Percentiles rank a stretch among this genome's conserved stretches.
phyloP scores from a whole-genome alignment of 2,888 invertebrate genomes.

The Drosophila incognita region DNA sequence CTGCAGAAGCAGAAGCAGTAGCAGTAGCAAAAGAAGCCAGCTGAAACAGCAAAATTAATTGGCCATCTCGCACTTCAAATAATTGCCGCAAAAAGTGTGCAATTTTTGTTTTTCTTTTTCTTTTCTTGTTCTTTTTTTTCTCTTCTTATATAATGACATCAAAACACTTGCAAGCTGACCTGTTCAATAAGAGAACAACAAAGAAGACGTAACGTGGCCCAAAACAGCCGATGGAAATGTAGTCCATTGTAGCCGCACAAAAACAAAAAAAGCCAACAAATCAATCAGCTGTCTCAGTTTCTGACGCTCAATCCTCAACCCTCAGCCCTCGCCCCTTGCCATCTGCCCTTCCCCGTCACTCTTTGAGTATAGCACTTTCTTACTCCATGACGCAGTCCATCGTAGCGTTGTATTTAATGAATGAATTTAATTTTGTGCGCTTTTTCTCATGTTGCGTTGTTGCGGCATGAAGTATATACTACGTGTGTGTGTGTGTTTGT shows the following conservation, averaged over 20 bases:
- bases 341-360: neutral
- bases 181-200: conserved; percentile 11
- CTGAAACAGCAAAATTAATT: conserved; percentile 39
- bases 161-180: conserved; percentile 22
- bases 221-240: conserved; percentile 39
- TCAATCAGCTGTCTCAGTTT: conserved; percentile 29
- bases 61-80: conserved; percentile 41
- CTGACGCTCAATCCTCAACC: neutral
- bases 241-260: conserved; percentile 37
- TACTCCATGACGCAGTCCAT: conserved; percentile 41
- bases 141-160: conserved; percentile 9
- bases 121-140: neutral
- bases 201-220: conserved; percentile 4
- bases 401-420: conserved; percentile 71
- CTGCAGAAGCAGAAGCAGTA: neutral
- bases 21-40: conserved; percentile 15
- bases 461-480: conserved; percentile 34
- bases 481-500: neutral
- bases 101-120: neutral
- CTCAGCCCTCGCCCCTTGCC: neutral
- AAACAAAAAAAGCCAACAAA: conserved; percentile 18
- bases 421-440: conserved; percentile 75
- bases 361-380: conserved; percentile 18
- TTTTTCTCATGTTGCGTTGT: conserved; percentile 48
- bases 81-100: conserved; percentile 25